phyloP scores from a whole-genome alignment of 2,888 invertebrate species.

The Nesidiocoris tenuis region DNA sequence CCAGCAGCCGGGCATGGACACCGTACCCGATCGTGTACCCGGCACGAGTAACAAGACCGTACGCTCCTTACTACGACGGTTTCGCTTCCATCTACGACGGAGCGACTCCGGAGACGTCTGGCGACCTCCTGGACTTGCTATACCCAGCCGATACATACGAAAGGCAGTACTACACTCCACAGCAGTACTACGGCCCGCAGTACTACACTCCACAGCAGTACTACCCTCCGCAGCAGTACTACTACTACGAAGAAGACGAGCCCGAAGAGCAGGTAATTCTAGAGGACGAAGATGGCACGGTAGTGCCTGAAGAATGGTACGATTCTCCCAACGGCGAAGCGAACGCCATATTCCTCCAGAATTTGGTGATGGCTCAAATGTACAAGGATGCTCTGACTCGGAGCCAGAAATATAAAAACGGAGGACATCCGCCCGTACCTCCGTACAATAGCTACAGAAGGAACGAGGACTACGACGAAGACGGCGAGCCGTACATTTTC shows the following conservation, averaged over 20 bases:
- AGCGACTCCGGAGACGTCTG: conserved; percentile 55
- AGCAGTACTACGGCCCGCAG: conserved; percentile 53
- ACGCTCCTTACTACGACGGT: conserved; percentile 57
- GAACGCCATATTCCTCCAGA: conserved; percentile 67
- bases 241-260: conserved; percentile 54
- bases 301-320: conserved; percentile 36
- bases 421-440: not conserved
- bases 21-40: conserved; percentile 37
- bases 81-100: conserved; percentile 58
- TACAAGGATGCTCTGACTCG: conserved; percentile 47
- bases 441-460: conserved; percentile 33
- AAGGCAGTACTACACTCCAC: conserved; percentile 54
- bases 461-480: conserved; percentile 55
- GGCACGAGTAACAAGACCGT: conserved; percentile 55
- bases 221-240: conserved; percentile 58
- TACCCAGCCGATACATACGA: conserved; percentile 59
- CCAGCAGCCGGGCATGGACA: conserved; percentile 22
- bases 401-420: conserved; percentile 2
- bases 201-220: conserved; percentile 42
- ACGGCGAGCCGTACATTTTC: conserved; percentile 49
- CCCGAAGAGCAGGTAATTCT: not conserved
- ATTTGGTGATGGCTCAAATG: conserved; percentile 53
- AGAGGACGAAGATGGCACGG: conserved; percentile 10
- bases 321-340: conserved; percentile 54
- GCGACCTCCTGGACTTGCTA: conserved; percentile 54